These are phyloP conservation scores for Elgonia sp. DNA, from an alignment of 2,888 invertebrate genomes.

Conservation along the genomic window DNA sequence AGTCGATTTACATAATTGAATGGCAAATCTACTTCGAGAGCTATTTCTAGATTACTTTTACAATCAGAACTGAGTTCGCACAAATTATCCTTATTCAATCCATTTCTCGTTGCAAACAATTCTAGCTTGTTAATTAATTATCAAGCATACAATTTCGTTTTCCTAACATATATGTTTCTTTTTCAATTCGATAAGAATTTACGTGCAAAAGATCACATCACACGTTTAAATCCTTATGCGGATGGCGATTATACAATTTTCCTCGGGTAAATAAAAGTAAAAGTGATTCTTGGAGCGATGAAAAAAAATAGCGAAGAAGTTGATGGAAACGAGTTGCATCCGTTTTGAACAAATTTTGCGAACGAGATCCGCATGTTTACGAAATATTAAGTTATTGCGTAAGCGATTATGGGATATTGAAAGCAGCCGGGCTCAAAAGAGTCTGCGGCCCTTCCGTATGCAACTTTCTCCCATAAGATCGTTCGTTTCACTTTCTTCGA, in stretches of 20 bases:
- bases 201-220: background rate
- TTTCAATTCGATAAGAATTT: background rate
- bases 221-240: background rate
- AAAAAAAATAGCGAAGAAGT: slow-evolving; percentile 1
- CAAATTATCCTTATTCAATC: too few species aligned
- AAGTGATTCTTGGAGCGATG: slow-evolving; percentile 14
- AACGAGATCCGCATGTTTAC: slow-evolving; percentile 54
- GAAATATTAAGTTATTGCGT: slow-evolving; percentile 71
- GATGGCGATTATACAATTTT: slow-evolving; percentile 30
- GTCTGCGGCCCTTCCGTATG: slow-evolving; percentile 80
- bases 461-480: slow-evolving; percentile 84
- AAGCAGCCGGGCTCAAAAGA: slow-evolving; percentile 66
- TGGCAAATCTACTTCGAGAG: too few species aligned
- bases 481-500: slow-evolving; percentile 84
- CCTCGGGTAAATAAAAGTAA: slow-evolving; percentile 42
- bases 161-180: too few species aligned
- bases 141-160: too few species aligned
- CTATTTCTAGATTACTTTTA: too few species aligned
- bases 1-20: too few species aligned
- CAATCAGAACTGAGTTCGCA: too few species aligned
- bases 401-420: slow-evolving; percentile 73
- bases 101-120: too few species aligned
- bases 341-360: slow-evolving; percentile 58
- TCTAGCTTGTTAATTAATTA: too few species aligned
- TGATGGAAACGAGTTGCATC: slow-evolving; percentile 31